Evolutionary conservation across 2,888 invertebrate species (phyloP), one percentile per base, ranked within the genome.

Genomic region (Erynnis tages): DNA sequence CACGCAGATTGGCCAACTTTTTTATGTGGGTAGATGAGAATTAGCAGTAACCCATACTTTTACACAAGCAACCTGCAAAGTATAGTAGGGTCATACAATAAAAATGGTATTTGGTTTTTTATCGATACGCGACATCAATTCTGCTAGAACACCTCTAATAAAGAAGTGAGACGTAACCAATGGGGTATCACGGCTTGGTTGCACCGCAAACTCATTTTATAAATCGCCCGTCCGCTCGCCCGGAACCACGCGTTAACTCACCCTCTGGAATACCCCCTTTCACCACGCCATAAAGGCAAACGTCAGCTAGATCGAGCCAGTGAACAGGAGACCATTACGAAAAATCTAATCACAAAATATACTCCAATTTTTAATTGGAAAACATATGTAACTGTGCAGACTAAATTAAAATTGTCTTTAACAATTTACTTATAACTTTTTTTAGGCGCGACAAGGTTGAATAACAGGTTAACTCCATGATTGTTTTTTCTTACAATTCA

Each of bases 171-270:
- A 88, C 87, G 88, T 89, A 87, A 82, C 87, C 89, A 82, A 84
- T 88, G 84, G 85, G 80, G 87, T 86, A 85, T 81, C 83, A 80
- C 81, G 82, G 83, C 73, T 79, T 81, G 85, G 87, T 84, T 84
- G 87, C 85, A 84, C 88, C 87, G 81, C 89, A 88, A 88, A 88
- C 89, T 88, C 88, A 86, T 88, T 88, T 87, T 86, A 83, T 88
- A 88, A 88, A 88, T 88, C 87, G 88, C 68, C 71, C 69, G 82
- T 71, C 71, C 82, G 73, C 65, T 81, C 80, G 79, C 66, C 82
- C 87, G 87, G 87, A 88, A 87, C 85, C 82, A 82, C 79, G 82
- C 82, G 81, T 81, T 79, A 77, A 73, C 73, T 73, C 82, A 77
- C 85, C 82, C 82, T 73, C 69, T 64, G 57, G 64, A 67, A 63